Conservation (phyloP, 1,140 invertebrate genomes). For the Lucilia sericata region DNA sequence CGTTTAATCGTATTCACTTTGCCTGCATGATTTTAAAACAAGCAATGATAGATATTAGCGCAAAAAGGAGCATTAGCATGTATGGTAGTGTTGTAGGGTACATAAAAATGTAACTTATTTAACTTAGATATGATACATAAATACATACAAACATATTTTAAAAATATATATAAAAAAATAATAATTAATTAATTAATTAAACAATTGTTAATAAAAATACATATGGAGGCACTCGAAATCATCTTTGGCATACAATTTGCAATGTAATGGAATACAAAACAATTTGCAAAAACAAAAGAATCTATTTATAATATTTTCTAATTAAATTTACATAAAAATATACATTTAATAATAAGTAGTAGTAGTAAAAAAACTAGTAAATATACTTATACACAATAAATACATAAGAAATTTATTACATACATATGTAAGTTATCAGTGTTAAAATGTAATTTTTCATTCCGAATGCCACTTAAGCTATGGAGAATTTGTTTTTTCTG, state of each 20-base stretch:
- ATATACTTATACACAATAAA: not conserved
- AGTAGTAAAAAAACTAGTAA: not conserved
- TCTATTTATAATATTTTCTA: not conserved
- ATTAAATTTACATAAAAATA: not conserved
- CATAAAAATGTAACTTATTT: no score
- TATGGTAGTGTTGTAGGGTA: no score
- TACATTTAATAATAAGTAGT: not conserved
- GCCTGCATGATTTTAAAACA: not conserved
- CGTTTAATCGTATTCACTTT: not conserved
- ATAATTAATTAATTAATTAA: not conserved
- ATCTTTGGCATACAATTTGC: slow-evolving; percentile 15
- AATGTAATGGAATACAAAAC: not conserved
- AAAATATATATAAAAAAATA: no score
- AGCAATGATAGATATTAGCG: not conserved
- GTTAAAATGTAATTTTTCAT: no score
- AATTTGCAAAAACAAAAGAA: not conserved
- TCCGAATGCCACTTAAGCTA: no score
- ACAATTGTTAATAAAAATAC: not conserved
- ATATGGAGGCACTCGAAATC: slow-evolving; percentile 16
- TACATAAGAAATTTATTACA: no score
- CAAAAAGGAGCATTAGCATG: not conserved
- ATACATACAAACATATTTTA: no score
- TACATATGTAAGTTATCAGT: no score
- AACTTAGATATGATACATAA: no score
- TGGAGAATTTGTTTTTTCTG: no score